Percentiles rank a stretch among this genome's conserved stretches.
Conservation (phyloP, 1,140 invertebrate species). For the Drosophila simulans region DNA sequence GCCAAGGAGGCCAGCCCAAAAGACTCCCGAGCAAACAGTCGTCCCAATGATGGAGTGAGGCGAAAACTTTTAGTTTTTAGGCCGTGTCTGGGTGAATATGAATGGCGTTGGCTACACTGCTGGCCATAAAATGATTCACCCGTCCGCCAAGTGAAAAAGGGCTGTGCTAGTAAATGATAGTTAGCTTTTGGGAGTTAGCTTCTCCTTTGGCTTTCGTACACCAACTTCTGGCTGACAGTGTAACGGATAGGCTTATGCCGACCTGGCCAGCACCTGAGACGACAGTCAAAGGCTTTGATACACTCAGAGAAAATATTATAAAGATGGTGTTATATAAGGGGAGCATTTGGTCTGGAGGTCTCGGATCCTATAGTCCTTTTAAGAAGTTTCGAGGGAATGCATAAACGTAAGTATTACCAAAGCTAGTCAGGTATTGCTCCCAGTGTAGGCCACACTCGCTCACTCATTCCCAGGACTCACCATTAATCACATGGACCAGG, state of each 20-base stretch:
- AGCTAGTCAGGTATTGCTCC: not conserved
- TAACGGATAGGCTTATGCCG: slow-evolving; percentile 32
- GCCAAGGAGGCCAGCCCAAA: slow-evolving; percentile 24
- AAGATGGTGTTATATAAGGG: too few relatives aligned
- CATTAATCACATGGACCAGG: slow-evolving; percentile 95
- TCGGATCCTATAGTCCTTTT: too few relatives aligned
- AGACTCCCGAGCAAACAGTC: slow-evolving; percentile 39
- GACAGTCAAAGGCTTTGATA: not conserved
- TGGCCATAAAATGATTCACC: slow-evolving; percentile 13
- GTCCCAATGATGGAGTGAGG: slow-evolving; percentile 24
- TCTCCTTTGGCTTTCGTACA: not conserved
- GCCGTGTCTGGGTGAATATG: slow-evolving; percentile 19
- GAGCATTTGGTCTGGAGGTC: too few relatives aligned
- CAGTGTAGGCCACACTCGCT: slow-evolving; percentile 19
- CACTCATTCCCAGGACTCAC: slow-evolving; percentile 85
- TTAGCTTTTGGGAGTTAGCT: slow-evolving; percentile 18
- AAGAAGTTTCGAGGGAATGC: too few relatives aligned
- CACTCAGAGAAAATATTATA: slow-evolving; percentile 12
- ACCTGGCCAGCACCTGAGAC: slow-evolving; percentile 26
- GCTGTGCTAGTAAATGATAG: not conserved
- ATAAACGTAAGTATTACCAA: too few relatives aligned
- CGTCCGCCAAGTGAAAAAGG: not conserved
- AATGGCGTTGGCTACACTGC: slow-evolving; percentile 19
- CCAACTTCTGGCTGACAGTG: slow-evolving; percentile 15
- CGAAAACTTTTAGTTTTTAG: slow-evolving; percentile 45